These are phyloP conservation scores for Phytoseiulus persimilis DNA, from an alignment of 2,888 invertebrate genomes.

Conservation along the genomic window DNA sequence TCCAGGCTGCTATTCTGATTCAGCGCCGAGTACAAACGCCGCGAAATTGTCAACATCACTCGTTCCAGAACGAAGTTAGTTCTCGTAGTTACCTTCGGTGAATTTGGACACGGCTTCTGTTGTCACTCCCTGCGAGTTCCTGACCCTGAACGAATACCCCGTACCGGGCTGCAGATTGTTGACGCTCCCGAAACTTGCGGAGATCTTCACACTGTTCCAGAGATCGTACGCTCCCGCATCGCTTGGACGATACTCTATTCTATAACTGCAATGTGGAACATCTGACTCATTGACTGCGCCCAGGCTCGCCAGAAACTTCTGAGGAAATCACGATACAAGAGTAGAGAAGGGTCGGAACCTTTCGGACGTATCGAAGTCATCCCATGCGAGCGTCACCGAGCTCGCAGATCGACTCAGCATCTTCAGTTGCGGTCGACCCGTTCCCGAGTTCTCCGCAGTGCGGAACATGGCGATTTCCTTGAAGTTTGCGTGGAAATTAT, in stretches of 20 bases:
- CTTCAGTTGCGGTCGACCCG: not conserved
- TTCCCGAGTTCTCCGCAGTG: not conserved
- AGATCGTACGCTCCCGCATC: constrained; percentile 41
- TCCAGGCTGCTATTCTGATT: too few species aligned
- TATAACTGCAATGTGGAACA: constrained; percentile 44
- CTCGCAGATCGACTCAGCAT: constrained; percentile 44
- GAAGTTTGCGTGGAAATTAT: not conserved
- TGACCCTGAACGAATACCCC: constrained; percentile 46
- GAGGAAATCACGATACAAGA: too few species aligned
- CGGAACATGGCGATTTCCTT: constrained; percentile 27
- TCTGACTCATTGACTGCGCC: not conserved
- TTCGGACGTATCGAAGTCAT: constrained; percentile 48
- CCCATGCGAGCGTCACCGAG: constrained; percentile 48
- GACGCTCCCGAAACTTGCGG: constrained; percentile 45
- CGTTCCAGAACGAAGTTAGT: too few species aligned
- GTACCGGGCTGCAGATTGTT: constrained; percentile 46
- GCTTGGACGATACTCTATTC: constrained; percentile 43
- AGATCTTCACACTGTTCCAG: constrained; percentile 41
- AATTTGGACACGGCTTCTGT: constrained; percentile 47
- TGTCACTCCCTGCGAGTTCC: constrained; percentile 44
- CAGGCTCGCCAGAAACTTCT: not conserved
- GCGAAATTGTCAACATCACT: not conserved
- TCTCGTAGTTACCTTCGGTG: constrained; percentile 46
- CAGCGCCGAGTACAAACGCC: not conserved
- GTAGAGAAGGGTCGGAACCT: constrained; percentile 41